A percentile compares a stretch with the other conserved stretches of the same genome.
Evolutionary conservation across 2,797 vertebrate species (phyloP).

Genomic region (Scolopax bukidnonensis): DNA sequence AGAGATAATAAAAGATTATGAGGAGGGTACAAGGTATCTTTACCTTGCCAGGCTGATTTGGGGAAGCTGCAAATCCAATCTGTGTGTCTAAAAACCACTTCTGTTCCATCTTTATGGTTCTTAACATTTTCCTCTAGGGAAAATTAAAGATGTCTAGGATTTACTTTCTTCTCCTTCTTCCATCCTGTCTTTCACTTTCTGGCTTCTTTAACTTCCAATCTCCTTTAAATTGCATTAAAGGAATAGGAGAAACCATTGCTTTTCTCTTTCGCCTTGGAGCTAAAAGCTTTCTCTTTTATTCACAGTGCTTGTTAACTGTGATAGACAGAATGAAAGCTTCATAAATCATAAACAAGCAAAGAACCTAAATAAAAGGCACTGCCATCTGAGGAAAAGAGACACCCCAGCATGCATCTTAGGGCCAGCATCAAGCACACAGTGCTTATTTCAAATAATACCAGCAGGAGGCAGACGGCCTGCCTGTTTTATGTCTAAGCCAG

Average conservation of each 20-base stretch:
- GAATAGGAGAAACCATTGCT: conserved; percentile 26
- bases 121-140: conserved; percentile 32
- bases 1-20: conserved; percentile 21
- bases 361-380: conserved; percentile 47
- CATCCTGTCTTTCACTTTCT: conserved; percentile 42
- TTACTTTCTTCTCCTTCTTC: neutral
- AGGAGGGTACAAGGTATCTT: conserved; percentile 29
- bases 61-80: conserved; percentile 55
- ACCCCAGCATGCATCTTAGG: neutral
- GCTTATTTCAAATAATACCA: neutral
- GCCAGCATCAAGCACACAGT: neutral
- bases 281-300: conserved; percentile 72
- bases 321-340: conserved; percentile 66
- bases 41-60: conserved; percentile 36
- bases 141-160: conserved; percentile 14
- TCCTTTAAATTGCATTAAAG: conserved; percentile 67
- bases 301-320: conserved; percentile 39
- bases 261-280: conserved; percentile 36
- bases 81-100: neutral
- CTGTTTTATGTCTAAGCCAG: neutral
- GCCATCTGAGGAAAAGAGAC: neutral
- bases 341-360: conserved; percentile 73
- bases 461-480: neutral
- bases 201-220: conserved; percentile 52
- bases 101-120: conserved; percentile 17